Evolutionary conservation across 2,113 vertebrate genomes (phyloP).

Genomic region (Alaudala cheleensis): DNA sequence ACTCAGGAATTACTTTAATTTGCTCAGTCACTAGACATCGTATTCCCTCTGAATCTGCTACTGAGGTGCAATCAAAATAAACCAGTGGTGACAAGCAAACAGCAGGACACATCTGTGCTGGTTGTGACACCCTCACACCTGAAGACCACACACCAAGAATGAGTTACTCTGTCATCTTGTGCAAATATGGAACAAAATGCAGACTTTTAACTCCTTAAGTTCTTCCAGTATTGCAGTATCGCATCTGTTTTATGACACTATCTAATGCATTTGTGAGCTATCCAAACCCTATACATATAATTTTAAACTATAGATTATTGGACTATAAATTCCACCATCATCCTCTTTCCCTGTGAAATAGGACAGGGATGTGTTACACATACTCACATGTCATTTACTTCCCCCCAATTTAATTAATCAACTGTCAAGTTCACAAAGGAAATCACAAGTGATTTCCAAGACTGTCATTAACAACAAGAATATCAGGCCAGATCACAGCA

Average conservation of each 20-base stretch:
- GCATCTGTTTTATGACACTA: neutral
- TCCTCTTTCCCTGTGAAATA: neutral
- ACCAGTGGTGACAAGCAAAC: neutral
- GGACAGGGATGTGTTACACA: neutral
- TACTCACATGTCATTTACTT: neutral
- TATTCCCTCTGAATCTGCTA: neutral
- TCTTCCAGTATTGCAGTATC: neutral
- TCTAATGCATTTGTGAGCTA: neutral
- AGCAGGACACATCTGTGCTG: accelerated
- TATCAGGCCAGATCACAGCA: neutral
- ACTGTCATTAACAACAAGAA: neutral
- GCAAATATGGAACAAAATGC: neutral
- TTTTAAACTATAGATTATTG: neutral
- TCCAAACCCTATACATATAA: neutral
- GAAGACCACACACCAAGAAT: neutral
- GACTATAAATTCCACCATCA: neutral
- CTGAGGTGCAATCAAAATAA: neutral
- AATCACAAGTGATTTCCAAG: neutral
- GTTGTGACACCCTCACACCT: neutral
- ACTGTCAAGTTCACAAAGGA: neutral
- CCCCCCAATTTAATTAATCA: neutral
- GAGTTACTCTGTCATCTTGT: neutral
- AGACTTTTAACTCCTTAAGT: neutral
- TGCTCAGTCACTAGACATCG: neutral
- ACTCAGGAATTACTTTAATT: neutral